Evolutionary conservation across 2,797 vertebrate genomes (phyloP), one percentile per base, ranked within the genome.

Genomic region (Notolepis coatsorum): DNA sequence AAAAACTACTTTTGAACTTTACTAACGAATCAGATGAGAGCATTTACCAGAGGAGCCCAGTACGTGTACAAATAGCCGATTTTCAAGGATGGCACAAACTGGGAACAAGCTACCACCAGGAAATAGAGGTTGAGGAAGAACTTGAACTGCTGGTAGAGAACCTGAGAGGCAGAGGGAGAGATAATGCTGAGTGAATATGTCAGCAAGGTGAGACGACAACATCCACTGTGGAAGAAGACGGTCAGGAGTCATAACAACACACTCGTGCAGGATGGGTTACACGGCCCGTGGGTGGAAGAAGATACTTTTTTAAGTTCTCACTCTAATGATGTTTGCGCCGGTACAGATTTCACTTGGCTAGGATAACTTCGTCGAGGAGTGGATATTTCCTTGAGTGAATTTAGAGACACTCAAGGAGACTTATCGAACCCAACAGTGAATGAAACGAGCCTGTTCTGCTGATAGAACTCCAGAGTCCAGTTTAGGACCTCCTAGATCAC

Each of bases 111-210:
- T 63, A 99, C 96, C 64, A 98, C 84, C 86, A 99, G 93, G 81
- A 99, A 99, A 90, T 99, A 99, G 75, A 99, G 93, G 82, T 99
- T 99, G 91, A 99, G 93, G 93, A 99, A 99, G 94, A 99, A 97
- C 94, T 99, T 99, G 95, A 99, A 99, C 82, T 99, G 97, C 88
- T 99, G 96, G 90, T 97, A 99, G 54, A 99, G 94, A 93, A 99
- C 96, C 97, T 99, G 90, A 81, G 93, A 92, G 30, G 2, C 1
- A 1, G 12, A 1, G 12, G 2, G 12, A 1, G 12, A 1, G 12
- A 10, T 7, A 7, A 39, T 50, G 63, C 46, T 61, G 66, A 74
- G 48, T 18, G 55, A 57, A 66, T 53, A 30, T 56, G 61, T 70
- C 55, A 61, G 43, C 54, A 5, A 59, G 64, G 52, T 8, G 72